These are phyloP conservation scores for Actias luna DNA, from an alignment of 2,888 invertebrate species.

Conservation along the genomic window DNA sequence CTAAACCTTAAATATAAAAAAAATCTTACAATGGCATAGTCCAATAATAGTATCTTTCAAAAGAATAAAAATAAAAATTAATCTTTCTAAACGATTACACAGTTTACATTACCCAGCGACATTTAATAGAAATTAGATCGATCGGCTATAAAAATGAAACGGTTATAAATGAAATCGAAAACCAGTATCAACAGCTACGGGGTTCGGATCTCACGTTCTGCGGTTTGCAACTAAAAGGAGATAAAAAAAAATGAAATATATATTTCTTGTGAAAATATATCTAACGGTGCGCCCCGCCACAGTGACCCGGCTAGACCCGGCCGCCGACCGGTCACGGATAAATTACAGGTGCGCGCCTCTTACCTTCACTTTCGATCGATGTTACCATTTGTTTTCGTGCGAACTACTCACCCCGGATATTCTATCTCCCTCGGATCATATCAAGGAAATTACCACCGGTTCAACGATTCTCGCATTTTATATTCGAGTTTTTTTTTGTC, in stretches of 20 bases:
- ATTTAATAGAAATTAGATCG: not conserved
- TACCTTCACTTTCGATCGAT: slow-evolving; percentile 72
- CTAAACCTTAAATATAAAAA: too few relatives aligned
- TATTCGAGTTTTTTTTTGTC: too few relatives aligned
- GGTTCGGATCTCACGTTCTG: slow-evolving; percentile 5
- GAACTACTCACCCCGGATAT: slow-evolving; percentile 34
- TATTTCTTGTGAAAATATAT: slow-evolving; percentile 39
- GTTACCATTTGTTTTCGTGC: slow-evolving; percentile 55
- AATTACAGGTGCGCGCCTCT: slow-evolving; percentile 62
- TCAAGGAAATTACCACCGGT: not conserved
- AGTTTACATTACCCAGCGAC: too few relatives aligned
- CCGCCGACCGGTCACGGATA: slow-evolving; percentile 58
- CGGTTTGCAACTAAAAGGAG: not conserved
- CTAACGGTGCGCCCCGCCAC: slow-evolving; percentile 66
- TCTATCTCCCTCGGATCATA: slow-evolving; percentile 7
- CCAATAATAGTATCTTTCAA: too few relatives aligned
- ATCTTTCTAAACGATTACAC: too few relatives aligned
- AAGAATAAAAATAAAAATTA: too few relatives aligned
- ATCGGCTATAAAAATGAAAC: not conserved
- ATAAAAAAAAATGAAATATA: too few relatives aligned
- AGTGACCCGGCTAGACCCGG: slow-evolving; percentile 66
- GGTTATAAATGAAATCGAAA: slow-evolving; percentile 6
- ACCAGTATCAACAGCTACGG: not conserved
- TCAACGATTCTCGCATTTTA: not conserved
- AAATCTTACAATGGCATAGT: too few relatives aligned